Percentiles rank a stretch among this genome's conserved stretches.
Conservation (phyloP, 2,797 vertebrate species). For the Phoebastria nigripes region DNA sequence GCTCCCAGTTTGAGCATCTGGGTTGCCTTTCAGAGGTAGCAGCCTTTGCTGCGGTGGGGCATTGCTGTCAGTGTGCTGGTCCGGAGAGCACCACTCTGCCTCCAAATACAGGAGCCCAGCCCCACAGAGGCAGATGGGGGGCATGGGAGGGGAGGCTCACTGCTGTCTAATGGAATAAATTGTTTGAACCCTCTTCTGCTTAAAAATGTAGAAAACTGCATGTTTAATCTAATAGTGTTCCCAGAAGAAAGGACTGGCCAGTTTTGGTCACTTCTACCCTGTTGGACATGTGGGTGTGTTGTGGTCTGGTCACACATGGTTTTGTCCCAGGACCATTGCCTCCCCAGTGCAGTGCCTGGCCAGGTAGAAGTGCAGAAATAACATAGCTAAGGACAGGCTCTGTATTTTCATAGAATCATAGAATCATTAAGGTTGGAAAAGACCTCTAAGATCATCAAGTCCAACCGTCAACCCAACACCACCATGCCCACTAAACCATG, state of each 20-base stretch:
- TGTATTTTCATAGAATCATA: neutral
- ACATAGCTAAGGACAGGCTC: neutral
- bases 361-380: neutral
- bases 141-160: neutral
- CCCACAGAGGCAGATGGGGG: neutral
- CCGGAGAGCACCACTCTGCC: neutral
- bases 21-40: neutral
- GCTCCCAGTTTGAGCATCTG: neutral
- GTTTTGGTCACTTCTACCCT: neutral
- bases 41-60: neutral
- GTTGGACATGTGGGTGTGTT: accelerated
- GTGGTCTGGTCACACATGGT: neutral
- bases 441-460: too few relatives aligned
- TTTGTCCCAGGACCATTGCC: neutral
- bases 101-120: neutral
- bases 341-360: neutral
- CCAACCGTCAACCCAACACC: too few relatives aligned
- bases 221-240: neutral
- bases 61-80: neutral
- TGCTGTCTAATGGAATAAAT: neutral
- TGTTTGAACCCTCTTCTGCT: neutral
- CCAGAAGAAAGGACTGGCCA: neutral
- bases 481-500: too few relatives aligned
- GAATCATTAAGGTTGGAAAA: too few relatives aligned
- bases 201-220: neutral